These are phyloP conservation scores for Erythrolamprus reginae DNA, from an alignment of 2,113 vertebrate genomes.

Conservation along the genomic window DNA sequence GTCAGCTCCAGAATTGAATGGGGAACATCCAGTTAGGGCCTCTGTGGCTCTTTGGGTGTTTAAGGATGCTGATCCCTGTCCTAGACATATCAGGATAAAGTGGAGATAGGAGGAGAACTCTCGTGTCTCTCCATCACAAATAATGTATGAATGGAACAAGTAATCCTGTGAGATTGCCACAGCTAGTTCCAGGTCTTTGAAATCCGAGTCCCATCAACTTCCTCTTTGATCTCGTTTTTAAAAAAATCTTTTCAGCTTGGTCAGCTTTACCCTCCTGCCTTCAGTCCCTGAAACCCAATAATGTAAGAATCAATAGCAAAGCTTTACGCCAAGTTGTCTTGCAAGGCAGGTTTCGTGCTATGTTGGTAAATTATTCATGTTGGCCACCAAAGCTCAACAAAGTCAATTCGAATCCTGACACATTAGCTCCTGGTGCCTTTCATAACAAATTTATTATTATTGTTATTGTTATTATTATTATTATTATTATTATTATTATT, in stretches of 20 bases:
- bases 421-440: constrained; percentile 43
- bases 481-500: too few relatives aligned
- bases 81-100: background rate
- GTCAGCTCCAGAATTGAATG: too few relatives aligned
- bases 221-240: background rate
- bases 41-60: too few relatives aligned
- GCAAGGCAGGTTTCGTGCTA: constrained; percentile 6
- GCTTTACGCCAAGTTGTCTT: background rate
- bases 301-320: constrained; percentile 38
- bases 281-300: background rate
- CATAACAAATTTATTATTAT: constrained; percentile 56
- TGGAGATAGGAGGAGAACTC: background rate
- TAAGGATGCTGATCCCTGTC: too few relatives aligned
- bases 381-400: constrained; percentile 33
- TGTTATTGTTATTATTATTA: too few relatives aligned
- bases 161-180: background rate
- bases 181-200: background rate
- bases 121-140: background rate
- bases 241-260: background rate
- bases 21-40: too few relatives aligned
- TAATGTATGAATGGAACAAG: background rate
- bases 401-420: constrained; percentile 43
- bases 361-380: constrained; percentile 52
- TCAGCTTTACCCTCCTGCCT: background rate
- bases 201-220: background rate